Conservation (phyloP, 2,888 invertebrate genomes). For the Oasisia sp. region DNA sequence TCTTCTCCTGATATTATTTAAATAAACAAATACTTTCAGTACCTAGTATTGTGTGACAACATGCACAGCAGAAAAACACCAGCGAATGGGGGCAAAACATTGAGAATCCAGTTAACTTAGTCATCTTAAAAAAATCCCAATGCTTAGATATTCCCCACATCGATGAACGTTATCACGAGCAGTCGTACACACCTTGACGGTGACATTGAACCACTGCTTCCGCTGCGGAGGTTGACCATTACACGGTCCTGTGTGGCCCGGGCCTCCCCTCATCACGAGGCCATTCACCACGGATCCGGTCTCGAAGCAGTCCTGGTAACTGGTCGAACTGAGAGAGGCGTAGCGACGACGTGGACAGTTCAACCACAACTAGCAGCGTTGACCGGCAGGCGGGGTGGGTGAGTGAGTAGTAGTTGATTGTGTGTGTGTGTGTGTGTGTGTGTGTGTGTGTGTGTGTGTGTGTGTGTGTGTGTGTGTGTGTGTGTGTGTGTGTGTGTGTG, state of each 20-base stretch:
- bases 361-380: not conserved
- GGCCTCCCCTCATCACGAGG: not conserved
- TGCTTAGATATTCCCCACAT: no score
- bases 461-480: not conserved
- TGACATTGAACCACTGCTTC: not conserved
- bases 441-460: not conserved
- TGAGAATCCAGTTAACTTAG: no score
- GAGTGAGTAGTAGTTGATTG: not conserved
- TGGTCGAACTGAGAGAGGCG: not conserved
- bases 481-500: not conserved
- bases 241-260: not conserved
- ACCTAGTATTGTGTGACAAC: no score
- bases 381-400: not conserved
- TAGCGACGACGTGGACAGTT: not conserved
- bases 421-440: no score
- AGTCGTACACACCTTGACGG: not conserved
- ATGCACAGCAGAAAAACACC: no score
- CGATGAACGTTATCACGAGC: not conserved
- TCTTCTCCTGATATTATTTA: no score
- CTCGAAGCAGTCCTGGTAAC: not conserved
- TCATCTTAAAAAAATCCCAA: no score
- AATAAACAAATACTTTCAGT: no score
- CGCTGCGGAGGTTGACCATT: not conserved
- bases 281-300: not conserved
- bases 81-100: no score